Percentiles rank a stretch among this genome's conserved stretches.
phyloP scores from a whole-genome alignment of 2,113 vertebrate genomes.

The Lepidothrix coronata region DNA sequence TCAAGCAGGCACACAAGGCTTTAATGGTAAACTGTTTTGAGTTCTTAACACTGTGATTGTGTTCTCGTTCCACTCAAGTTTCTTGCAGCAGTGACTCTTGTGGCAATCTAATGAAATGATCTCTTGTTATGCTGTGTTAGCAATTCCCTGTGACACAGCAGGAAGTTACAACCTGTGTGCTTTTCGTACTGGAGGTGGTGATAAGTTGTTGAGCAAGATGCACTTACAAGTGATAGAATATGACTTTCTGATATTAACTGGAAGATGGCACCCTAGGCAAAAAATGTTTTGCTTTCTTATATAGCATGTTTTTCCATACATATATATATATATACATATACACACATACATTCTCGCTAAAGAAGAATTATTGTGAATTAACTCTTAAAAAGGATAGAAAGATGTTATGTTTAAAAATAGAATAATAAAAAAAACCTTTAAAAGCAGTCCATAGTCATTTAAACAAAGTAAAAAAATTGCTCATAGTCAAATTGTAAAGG shows the following conservation, averaged over 20 bases:
- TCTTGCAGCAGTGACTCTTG: not conserved
- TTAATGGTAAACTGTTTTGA: constrained; percentile 39
- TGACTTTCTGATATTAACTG: constrained; percentile 52
- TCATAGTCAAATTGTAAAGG: not conserved
- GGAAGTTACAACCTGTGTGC: constrained; percentile 4
- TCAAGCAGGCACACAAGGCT: constrained; percentile 23
- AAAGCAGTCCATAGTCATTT: not conserved
- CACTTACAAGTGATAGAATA: not conserved
- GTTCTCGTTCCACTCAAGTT: constrained; percentile 18
- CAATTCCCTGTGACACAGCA: constrained; percentile 37
- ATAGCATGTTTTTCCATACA: not conserved
- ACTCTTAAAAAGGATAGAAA: not conserved
- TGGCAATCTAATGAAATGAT: constrained; percentile 48
- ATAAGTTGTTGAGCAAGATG: constrained; percentile 1
- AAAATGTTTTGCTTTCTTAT: not conserved
- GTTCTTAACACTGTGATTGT: constrained; percentile 47
- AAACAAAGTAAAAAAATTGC: not conserved
- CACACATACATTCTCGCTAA: not conserved
- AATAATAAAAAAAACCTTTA: not conserved
- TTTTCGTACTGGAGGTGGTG: constrained; percentile 19
- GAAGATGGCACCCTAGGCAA: constrained; percentile 28
- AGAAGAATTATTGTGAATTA: not conserved
- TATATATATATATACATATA: too few species aligned
- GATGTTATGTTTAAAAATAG: not conserved
- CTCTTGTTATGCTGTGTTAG: not conserved